These are phyloP conservation scores for Semotilus atromaculatus DNA, from an alignment of 2,797 vertebrate genomes.

Conservation along the genomic window DNA sequence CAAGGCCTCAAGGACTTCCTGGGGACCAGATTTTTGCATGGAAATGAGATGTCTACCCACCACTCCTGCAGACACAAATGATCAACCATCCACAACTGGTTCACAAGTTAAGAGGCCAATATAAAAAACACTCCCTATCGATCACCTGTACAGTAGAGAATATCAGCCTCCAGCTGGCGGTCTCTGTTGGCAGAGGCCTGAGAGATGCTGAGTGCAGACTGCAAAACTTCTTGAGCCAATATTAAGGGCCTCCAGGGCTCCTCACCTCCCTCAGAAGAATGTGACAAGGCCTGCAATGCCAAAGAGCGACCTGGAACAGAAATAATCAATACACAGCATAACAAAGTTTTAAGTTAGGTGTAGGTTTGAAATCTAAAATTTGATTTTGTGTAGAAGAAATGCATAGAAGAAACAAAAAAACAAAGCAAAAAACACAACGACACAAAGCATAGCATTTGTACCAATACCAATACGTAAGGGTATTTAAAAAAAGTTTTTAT, in stretches of 20 bases:
- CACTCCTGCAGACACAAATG: slow-evolving; percentile 71
- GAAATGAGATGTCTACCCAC: slow-evolving; percentile 72
- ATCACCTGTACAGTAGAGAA: slow-evolving; percentile 83
- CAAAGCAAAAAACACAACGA: not conserved
- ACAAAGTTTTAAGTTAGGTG: not conserved
- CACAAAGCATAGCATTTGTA: not conserved
- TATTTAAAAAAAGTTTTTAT: not conserved
- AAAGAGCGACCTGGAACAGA: slow-evolving; percentile 73
- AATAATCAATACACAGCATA: not conserved
- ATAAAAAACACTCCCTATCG: not conserved
- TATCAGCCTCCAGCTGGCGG: slow-evolving; percentile 78
- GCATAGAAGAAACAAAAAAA: not conserved
- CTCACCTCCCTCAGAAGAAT: slow-evolving; percentile 19
- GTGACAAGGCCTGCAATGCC: slow-evolving; percentile 64
- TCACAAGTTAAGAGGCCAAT: not conserved
- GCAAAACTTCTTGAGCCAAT: slow-evolving; percentile 68
- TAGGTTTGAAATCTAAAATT: not conserved
- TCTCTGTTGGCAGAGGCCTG: slow-evolving; percentile 69
- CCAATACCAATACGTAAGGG: no score
- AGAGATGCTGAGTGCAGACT: slow-evolving; percentile 75
- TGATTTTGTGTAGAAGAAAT: not conserved
- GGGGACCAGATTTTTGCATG: slow-evolving; percentile 61
- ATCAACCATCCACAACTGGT: not conserved
- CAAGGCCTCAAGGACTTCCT: slow-evolving; percentile 70
- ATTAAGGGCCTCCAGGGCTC: slow-evolving; percentile 62